Percentiles rank a stretch among this genome's conserved stretches.
Conservation (phyloP, 92 coral and sea anemone species). For the Chrysogorgia sp. region DNA sequence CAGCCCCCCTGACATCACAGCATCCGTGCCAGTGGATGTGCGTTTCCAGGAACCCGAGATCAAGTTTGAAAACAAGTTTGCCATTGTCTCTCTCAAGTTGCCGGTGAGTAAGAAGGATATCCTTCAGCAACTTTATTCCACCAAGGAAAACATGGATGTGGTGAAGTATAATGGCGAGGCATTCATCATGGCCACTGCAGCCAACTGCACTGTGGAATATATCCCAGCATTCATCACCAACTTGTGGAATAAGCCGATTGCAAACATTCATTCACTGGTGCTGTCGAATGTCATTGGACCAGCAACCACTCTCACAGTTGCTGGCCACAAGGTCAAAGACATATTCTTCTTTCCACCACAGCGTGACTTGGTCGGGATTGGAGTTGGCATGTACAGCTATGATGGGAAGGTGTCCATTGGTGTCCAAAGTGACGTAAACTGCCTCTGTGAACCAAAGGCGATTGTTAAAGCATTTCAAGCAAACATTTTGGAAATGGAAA, state of each 20-base stretch:
- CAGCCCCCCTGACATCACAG: constrained; percentile 71
- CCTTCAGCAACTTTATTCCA: constrained; percentile 63
- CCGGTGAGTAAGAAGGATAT: constrained; percentile 68
- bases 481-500: constrained; percentile 16
- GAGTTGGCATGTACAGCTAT: constrained; percentile 77
- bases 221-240: constrained; percentile 65
- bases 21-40: constrained; percentile 82
- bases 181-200: constrained; percentile 63
- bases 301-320: constrained; percentile 55
- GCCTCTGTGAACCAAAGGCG: constrained; percentile 72
- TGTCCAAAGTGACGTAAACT: constrained; percentile 69
- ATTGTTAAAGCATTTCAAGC: constrained; percentile 70
- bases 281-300: constrained; percentile 97
- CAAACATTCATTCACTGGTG: constrained; percentile 72
- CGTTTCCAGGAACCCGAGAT: constrained; percentile 55
- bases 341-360: constrained; percentile 91
- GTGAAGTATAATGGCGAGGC: constrained; percentile 84
- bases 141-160: constrained; percentile 76
- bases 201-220: constrained; percentile 58
- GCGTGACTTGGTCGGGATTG: constrained; percentile 74
- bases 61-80: constrained; percentile 73
- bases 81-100: constrained; percentile 65
- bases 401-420: constrained; percentile 80
- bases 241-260: constrained; percentile 51
- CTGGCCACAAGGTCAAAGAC: constrained; percentile 56